Base-by-base conservation (phyloP, 2,797 vertebrate species). In the Micromesistius poutassou region DNA sequence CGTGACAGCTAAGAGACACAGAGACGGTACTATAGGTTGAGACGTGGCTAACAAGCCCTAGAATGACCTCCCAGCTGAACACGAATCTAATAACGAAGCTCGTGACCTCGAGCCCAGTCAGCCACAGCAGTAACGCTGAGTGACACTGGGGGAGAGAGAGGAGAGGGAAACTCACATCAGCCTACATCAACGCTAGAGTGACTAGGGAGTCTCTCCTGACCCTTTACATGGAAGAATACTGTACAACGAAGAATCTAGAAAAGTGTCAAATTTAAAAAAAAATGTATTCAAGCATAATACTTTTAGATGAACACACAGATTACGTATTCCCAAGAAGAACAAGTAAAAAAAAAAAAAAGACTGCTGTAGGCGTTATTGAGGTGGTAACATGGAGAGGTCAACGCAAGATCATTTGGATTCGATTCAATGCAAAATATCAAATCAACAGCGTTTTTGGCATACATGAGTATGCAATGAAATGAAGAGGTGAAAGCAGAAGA, bases 21-120 rank as follows among this genome's bases (percentile, higher is more conserved):
- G 40, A 42, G 42, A 50, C 19, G 16, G 22, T 5, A 22, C 46
- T 16, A 83, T 76, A 81, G 71, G 84, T 75, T 78, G 79, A 81
- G 81, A 79, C 78, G 83, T 50, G 80, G 79, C 12, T 42, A 82
- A 2, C 71, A 78, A 90, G 78, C 86, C 87, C 84, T 80, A 83
- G 86, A 84, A 35, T 76, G 78, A 89, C 84, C 80, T 88, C 78
- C 36, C 71, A 83, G 86, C 85, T 30, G 68, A 83, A 85, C 78
- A 80, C 78, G 76, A 71, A 76, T 86, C 90, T 86, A 90, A 90
- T 87, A 86, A 89, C 83, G 84, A 88, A 91, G 85, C 33, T 38
- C 87, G 90, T 89, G 90, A 91, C 91, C 89, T 90, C 82, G 87
- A 90, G 92, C 79, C 62, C n/a, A 7, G 78, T 79, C 75, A 82